Conservation (phyloP, 2,888 invertebrate genomes). For the Pammene fasciana region DNA sequence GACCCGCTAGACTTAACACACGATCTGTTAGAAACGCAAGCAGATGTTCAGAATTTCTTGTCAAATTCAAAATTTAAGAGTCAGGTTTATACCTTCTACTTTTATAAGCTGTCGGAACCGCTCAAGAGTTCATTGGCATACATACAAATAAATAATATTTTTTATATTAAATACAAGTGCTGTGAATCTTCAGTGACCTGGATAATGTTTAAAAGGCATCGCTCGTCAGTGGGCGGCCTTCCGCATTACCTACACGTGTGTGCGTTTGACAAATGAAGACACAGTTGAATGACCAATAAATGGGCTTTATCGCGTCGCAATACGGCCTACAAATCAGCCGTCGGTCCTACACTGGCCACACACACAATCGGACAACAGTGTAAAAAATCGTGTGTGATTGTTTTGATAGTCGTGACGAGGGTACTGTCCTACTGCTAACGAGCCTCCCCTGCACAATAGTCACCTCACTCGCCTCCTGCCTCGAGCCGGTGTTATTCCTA, state of each 20-base stretch:
- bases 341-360: background rate
- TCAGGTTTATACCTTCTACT: no score
- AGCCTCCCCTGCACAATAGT: background rate
- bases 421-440: no score
- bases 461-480: no score
- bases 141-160: no score
- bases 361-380: background rate
- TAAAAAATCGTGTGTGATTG: slow-evolving; percentile 14
- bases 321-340: background rate
- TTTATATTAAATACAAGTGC: no score
- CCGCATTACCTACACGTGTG: background rate
- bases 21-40: no score
- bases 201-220: background rate
- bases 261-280: background rate
- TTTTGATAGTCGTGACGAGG: slow-evolving; percentile 20
- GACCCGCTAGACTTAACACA: background rate
- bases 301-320: background rate
- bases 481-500: no score
- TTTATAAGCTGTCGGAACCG: no score
- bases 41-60: no score
- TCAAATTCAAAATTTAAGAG: no score
- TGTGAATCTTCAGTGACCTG: no score
- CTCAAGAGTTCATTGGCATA: no score
- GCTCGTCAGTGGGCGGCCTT: slow-evolving; percentile 9
- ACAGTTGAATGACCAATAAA: background rate